Base-by-base conservation (phyloP, 2,797 vertebrate species). In the Spea hammondii region DNA sequence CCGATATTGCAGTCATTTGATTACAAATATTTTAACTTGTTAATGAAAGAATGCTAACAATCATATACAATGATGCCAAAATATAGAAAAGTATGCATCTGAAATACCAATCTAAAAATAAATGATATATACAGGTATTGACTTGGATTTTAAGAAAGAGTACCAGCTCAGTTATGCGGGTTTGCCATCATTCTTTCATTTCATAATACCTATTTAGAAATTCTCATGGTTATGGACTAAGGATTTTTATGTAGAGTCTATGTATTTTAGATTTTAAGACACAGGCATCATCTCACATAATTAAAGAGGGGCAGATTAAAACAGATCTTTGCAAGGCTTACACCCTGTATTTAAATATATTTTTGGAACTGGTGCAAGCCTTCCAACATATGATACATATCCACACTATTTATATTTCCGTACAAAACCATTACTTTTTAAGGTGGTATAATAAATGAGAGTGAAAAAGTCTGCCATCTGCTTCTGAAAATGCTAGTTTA, bases 401-500 rank as follows among this genome's bases (percentile, higher is more conserved):
- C 59, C 59, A 62, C 6, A 4, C n/a, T 62, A 62, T 62, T 62
- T 62, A 3, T 62, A 62, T 17, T 62, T 62, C 59, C 14, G 4
- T 62, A 6, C 12, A n/a, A 50, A 62, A 68, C 48, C 32, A 70
- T 54, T 44, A 6, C 11, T 53, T 13, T 72, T 49, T 73, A 11
- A 46, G 44, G 57, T 59, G 53, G 4, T 68, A 72, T 48, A 78
- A 65, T 53, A 53, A 53, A 12, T 62, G 5, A 12, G 59, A 62
- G 55, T 62, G n/a, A 62, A 62, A 62, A 62, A 57, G n/a, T 49
- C 51, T 78, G 54, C 12, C 14, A 71, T 67, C 11, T 50, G 53
- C 13, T 45, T 74, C 73, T 17, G 50, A 9, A 45, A 47, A 59
- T 65, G 47, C 49, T 46, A 54, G 59, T 64, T 44, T 53, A 12